Percentiles rank a stretch among this genome's conserved stretches.
Conservation (phyloP, 2,113 vertebrate genomes). For the Prionailurus viverrinus region DNA sequence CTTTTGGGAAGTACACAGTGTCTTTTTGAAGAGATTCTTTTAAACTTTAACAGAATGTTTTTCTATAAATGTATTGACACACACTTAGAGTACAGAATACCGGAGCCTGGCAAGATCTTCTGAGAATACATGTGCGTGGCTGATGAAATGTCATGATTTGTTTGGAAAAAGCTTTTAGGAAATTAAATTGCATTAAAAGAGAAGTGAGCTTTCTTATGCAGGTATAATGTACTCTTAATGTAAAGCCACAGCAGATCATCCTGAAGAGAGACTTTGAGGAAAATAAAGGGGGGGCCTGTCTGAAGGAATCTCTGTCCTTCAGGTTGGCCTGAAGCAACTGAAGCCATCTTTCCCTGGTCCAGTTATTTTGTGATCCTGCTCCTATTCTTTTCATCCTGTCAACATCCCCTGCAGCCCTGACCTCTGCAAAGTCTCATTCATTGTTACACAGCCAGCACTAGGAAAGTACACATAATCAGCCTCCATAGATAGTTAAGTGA, state of each 20-base stretch:
- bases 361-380: not conserved
- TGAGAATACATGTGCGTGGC: not conserved
- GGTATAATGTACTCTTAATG: not conserved
- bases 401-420: too few relatives aligned
- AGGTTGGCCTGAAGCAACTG: not conserved
- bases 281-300: not conserved
- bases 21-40: slow-evolving; percentile 75
- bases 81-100: slow-evolving; percentile 61
- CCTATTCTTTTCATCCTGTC: not conserved
- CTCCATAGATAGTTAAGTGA: not conserved
- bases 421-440: not conserved
- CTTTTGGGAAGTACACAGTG: slow-evolving; percentile 71
- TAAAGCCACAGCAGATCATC: not conserved
- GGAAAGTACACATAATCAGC: not conserved
- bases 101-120: slow-evolving; percentile 46
- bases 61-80: slow-evolving; percentile 78
- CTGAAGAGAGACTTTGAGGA: slow-evolving; percentile 44
- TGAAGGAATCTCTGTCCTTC: not conserved
- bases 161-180: slow-evolving; percentile 69
- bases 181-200: slow-evolving; percentile 51
- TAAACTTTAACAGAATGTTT: slow-evolving; percentile 61
- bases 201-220: slow-evolving; percentile 9
- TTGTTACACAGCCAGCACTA: not conserved
- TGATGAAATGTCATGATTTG: slow-evolving; percentile 15
- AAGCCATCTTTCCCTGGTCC: not conserved